These are phyloP conservation scores for Proctacanthus coquilletti DNA, from an alignment of 1,140 invertebrate genomes.

Conservation along the genomic window DNA sequence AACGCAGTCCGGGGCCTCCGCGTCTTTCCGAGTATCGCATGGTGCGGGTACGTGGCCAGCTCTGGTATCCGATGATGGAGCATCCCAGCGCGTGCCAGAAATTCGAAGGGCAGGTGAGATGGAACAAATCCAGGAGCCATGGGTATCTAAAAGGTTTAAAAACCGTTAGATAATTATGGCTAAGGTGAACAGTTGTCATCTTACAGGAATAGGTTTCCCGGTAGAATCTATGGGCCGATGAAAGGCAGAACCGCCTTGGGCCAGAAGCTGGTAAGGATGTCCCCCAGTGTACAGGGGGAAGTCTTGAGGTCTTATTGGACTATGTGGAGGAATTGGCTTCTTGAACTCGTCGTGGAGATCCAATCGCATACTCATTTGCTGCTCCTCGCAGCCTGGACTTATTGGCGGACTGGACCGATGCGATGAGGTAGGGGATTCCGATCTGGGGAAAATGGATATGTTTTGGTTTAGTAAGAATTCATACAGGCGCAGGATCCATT, in stretches of 20 bases:
- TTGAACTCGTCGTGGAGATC: constrained; percentile 27
- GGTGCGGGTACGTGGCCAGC: constrained; percentile 38
- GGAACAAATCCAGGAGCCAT: constrained; percentile 34
- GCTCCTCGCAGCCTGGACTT: constrained; percentile 29
- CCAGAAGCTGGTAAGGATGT: constrained; percentile 26
- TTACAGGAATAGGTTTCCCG: constrained; percentile 27
- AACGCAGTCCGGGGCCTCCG: constrained; percentile 92
- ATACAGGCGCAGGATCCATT: no score
- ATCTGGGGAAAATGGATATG: constrained; percentile 17
- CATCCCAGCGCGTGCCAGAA: constrained; percentile 70
- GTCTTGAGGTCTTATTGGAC: constrained; percentile 25
- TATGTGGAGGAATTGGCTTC: constrained; percentile 25
- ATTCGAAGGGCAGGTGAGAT: constrained; percentile 71
- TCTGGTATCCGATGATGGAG: constrained; percentile 66
- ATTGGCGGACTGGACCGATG: constrained; percentile 30
- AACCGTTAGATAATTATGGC: constrained; percentile 1
- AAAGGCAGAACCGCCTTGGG: constrained; percentile 25
- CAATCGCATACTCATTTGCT: constrained; percentile 21
- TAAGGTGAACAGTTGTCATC: background rate
- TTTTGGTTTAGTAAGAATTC: no score
- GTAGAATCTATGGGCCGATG: constrained; percentile 23
- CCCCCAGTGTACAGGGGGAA: constrained; percentile 28
- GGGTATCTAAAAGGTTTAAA: constrained; percentile 13
- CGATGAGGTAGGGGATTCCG: constrained; percentile 28
- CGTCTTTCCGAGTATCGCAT: constrained; percentile 84